These are phyloP conservation scores for Nemoura dubitans DNA, from an alignment of 2,888 invertebrate species.

Conservation along the genomic window DNA sequence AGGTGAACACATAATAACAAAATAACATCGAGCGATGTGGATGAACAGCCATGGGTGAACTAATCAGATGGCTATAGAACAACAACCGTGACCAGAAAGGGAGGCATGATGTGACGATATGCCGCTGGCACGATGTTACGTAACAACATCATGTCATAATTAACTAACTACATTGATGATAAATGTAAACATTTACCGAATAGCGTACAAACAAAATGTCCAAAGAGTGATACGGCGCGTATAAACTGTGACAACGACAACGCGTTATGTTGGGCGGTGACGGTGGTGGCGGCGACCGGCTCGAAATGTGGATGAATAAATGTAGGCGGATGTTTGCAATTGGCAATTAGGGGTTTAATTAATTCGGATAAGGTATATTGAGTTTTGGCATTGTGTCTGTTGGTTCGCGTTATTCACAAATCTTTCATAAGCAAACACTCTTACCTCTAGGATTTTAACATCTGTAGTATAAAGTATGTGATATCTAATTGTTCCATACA, in stretches of 20 bases:
- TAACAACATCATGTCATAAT: slow-evolving; percentile 10
- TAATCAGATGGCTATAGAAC: background rate
- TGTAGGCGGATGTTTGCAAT: background rate
- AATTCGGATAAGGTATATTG: background rate
- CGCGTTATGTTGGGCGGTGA: background rate
- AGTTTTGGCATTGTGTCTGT: background rate
- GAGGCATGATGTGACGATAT: slow-evolving; percentile 2
- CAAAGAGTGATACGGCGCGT: background rate
- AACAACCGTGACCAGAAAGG: background rate
- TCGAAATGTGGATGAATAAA: background rate
- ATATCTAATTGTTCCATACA: too few species aligned
- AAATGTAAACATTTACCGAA: background rate
- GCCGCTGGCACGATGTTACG: background rate
- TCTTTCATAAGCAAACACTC: too few species aligned
- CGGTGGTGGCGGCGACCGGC: background rate
- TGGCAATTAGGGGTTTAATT: background rate
- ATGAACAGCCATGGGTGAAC: background rate
- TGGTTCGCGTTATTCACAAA: too few species aligned
- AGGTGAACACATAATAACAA: slow-evolving; percentile 37
- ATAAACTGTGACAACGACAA: too few species aligned
- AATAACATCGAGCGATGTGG: background rate
- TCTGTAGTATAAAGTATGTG: too few species aligned
- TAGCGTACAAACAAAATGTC: slow-evolving; percentile 4
- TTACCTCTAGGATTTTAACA: too few species aligned
- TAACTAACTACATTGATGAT: slow-evolving; percentile 26